phyloP scores from a whole-genome alignment of 2,888 invertebrate species.

The Drosophila mercatorum region DNA sequence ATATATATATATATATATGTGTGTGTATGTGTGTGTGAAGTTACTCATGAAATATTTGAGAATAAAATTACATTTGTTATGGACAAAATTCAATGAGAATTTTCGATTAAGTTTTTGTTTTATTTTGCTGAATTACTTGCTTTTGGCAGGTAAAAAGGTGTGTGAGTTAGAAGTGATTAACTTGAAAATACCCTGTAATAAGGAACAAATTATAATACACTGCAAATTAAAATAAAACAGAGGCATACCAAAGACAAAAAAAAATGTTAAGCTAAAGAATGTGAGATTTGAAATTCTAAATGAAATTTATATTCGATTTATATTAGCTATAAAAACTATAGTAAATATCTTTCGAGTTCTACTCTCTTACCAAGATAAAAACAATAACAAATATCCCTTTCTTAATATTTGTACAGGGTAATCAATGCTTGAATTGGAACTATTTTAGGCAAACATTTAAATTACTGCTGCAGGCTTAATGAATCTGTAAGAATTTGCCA shows the following conservation, averaged over 20 bases:
- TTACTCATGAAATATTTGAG: background rate
- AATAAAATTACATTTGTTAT: constrained; percentile 3
- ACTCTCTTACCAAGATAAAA: no score
- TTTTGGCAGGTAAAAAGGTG: background rate
- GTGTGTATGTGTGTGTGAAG: background rate
- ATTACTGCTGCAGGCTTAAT: background rate
- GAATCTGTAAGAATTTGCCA: constrained; percentile 7
- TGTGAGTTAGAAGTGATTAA: background rate
- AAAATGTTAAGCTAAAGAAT: no score
- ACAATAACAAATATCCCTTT: background rate
- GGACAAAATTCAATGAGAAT: constrained; percentile 32
- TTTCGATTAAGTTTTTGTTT: constrained; percentile 28
- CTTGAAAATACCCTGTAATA: constrained; percentile 3
- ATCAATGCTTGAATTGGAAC: background rate
- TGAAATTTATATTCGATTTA: no score
- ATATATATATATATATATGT: background rate
- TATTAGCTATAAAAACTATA: no score
- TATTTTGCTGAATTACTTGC: constrained; percentile 11
- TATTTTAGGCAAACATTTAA: constrained; percentile 1
- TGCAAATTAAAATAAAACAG: no score
- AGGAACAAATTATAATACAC: no score
- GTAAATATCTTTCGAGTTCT: no score
- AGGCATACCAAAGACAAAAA: no score
- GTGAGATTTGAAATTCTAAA: no score
- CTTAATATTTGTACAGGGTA: background rate